These are phyloP conservation scores for Frankliniella fusca DNA, from an alignment of 2,888 invertebrate species.

Conservation along the genomic window DNA sequence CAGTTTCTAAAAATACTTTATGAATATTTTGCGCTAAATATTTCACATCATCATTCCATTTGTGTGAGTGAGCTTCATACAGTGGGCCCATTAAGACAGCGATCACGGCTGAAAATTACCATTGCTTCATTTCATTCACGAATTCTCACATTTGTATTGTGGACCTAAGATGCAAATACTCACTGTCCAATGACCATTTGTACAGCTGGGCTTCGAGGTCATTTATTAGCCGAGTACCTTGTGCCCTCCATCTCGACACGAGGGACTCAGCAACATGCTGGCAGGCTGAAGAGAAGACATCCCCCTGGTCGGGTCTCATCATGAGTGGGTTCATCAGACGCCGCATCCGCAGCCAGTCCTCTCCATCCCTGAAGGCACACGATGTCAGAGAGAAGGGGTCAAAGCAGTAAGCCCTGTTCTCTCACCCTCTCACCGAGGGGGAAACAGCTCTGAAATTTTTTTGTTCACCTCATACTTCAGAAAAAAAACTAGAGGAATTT, in stretches of 20 bases:
- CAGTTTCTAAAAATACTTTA: slow-evolving; percentile 68
- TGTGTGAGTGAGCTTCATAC: slow-evolving; percentile 39
- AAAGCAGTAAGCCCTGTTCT: neutral
- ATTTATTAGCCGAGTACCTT: slow-evolving; percentile 46
- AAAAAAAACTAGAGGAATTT: too few species aligned
- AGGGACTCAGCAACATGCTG: slow-evolving; percentile 55
- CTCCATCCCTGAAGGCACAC: slow-evolving; percentile 57
- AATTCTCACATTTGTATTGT: neutral
- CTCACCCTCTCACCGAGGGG: too few species aligned
- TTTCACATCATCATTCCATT: slow-evolving; percentile 51
- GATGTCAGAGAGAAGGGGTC: slow-evolving; percentile 22
- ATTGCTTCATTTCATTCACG: neutral
- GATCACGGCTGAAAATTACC: slow-evolving; percentile 51
- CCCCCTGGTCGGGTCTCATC: slow-evolving; percentile 58
- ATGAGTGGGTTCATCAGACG: slow-evolving; percentile 69
- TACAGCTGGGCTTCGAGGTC: slow-evolving; percentile 69
- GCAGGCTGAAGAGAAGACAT: slow-evolving; percentile 57
- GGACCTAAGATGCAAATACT: slow-evolving; percentile 39
- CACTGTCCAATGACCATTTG: slow-evolving; percentile 74
- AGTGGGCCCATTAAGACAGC: slow-evolving; percentile 52
- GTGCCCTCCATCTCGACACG: slow-evolving; percentile 52
- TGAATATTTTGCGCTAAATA: slow-evolving; percentile 62
- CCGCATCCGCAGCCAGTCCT: slow-evolving; percentile 72
- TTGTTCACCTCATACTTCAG: too few species aligned
- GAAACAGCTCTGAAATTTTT: too few species aligned